Conservation (phyloP, 2,113 vertebrate genomes). For the Python bivittatus region DNA sequence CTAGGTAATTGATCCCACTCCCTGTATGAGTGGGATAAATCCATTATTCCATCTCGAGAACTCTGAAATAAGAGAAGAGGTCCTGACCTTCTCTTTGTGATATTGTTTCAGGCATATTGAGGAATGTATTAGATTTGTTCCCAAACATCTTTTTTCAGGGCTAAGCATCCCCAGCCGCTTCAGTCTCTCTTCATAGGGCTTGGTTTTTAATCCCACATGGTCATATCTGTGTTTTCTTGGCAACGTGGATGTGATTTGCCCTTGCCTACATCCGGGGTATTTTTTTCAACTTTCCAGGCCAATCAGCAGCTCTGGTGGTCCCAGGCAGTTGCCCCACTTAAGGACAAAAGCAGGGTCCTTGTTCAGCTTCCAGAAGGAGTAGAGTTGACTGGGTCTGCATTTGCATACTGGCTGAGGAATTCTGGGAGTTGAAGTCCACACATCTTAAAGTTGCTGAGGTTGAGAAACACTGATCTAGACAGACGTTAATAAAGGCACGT, state of each 20-base stretch:
- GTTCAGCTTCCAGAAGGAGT: neutral
- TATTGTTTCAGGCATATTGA: neutral
- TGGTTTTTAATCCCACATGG: neutral
- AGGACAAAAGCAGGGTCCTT: neutral
- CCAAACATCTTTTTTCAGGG: neutral
- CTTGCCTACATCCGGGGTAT: neutral
- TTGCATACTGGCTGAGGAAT: neutral
- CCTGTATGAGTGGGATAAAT: neutral
- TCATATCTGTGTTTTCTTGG: neutral
- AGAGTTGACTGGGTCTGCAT: neutral
- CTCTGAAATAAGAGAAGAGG: neutral
- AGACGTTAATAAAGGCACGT: neutral
- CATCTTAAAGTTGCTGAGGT: neutral
- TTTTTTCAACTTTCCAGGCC: neutral
- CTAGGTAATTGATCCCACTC: neutral
- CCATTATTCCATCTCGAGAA: neutral
- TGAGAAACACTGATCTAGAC: neutral
- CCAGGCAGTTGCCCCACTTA: neutral
- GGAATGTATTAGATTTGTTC: neutral
- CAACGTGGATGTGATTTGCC: neutral
- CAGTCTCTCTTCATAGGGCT: neutral
- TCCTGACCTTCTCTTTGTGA: neutral
- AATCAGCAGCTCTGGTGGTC: neutral
- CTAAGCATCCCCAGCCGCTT: neutral
- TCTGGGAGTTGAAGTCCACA: neutral